Evolutionary conservation across 1,140 invertebrate species (phyloP).

Genomic region (Gonioctena quinquepunctata): DNA sequence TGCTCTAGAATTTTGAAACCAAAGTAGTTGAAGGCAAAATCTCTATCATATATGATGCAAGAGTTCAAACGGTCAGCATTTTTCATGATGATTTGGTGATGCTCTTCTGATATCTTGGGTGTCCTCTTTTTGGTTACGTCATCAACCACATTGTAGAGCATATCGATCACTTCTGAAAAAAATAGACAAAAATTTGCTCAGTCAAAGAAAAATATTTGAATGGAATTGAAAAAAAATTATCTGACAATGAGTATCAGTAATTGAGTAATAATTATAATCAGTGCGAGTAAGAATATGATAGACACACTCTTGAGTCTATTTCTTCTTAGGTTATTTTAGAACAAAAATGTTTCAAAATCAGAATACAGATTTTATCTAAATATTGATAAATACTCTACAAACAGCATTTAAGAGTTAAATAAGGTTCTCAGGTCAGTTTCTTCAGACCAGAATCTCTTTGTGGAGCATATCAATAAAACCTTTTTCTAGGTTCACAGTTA

Average conservation of each 20-base stretch:
- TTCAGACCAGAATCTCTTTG: no score
- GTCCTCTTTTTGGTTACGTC: constrained; percentile 68
- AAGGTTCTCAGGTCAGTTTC: no score
- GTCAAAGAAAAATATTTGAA: background rate
- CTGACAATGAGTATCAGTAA: background rate
- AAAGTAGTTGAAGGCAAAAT: constrained; percentile 98
- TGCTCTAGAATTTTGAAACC: constrained; percentile 98
- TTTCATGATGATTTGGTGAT: constrained; percentile 83
- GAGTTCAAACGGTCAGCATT: constrained; percentile 90
- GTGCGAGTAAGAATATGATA: no score
- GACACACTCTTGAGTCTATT: no score
- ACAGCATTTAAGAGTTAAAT: no score
- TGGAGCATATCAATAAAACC: no score
- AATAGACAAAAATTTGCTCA: background rate
- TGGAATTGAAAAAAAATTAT: no score
- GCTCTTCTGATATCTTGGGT: constrained; percentile 86
- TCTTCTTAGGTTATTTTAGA: no score
- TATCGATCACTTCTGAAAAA: constrained; percentile 84
- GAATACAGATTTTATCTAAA: no score
- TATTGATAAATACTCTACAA: no score
- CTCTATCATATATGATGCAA: constrained; percentile 96
- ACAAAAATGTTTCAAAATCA: no score
- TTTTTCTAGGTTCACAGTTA: no score
- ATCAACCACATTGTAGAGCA: constrained; percentile 81
- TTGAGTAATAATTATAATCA: background rate